phyloP scores from a whole-genome alignment of 2,888 invertebrate genomes.

The Aethes cnicana region DNA sequence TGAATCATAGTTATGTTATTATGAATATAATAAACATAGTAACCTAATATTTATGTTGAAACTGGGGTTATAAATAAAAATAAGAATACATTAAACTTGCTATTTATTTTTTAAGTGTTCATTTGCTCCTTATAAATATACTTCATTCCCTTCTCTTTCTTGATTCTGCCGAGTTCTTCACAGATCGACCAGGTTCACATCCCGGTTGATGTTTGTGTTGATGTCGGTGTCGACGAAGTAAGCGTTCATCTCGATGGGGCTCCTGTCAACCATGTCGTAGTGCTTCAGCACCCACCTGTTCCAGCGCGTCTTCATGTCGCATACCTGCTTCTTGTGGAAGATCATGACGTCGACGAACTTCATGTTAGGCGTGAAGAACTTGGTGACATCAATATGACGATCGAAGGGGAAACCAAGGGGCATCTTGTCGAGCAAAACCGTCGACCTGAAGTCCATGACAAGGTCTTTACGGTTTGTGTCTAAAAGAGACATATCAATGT shows the following conservation, averaged over 20 bases:
- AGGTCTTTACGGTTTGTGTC: conserved; percentile 75
- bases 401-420: conserved; percentile 90
- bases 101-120: background rate
- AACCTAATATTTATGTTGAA: background rate
- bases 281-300: conserved; percentile 61
- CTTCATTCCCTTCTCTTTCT: background rate
- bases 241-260: conserved; percentile 51
- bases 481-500: conserved; percentile 56
- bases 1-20: too few species aligned
- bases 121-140: background rate
- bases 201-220: conserved; percentile 38
- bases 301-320: conserved; percentile 73
- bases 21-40: too few species aligned
- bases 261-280: conserved; percentile 55
- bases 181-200: conserved; percentile 37
- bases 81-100: background rate
- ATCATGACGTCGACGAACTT: conserved; percentile 85
- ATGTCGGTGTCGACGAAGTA: conserved; percentile 59
- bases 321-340: conserved; percentile 82
- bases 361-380: conserved; percentile 86
- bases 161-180: conserved; percentile 24
- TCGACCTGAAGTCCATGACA: conserved; percentile 62
- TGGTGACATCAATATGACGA: conserved; percentile 81
- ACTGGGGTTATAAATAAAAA: background rate
- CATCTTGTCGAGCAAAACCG: conserved; percentile 81